phyloP scores from a whole-genome alignment of 2,797 vertebrate species.

The Monodelphis domestica region DNA sequence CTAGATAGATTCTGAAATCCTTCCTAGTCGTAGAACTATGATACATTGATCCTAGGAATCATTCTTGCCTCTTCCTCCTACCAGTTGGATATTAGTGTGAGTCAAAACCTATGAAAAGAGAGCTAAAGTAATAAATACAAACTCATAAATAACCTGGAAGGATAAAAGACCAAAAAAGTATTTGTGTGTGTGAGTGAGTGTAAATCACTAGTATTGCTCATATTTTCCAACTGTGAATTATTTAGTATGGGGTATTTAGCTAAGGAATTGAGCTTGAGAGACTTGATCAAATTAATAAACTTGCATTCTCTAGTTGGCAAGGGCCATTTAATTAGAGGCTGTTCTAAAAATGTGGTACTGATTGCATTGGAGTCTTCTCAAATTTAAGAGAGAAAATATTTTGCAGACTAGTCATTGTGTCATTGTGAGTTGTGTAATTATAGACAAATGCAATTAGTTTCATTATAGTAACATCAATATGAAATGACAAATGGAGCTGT shows the following conservation, averaged over 20 bases:
- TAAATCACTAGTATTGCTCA: background rate
- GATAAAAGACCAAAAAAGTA: background rate
- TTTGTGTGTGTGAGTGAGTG: background rate
- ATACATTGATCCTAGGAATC: background rate
- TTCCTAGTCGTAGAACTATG: background rate
- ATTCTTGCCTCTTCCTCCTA: background rate
- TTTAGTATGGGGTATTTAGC: slow-evolving; percentile 15
- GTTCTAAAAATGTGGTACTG: slow-evolving; percentile 50
- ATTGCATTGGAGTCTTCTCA: slow-evolving; percentile 53
- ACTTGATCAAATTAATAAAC: slow-evolving; percentile 41
- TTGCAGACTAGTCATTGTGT: slow-evolving; percentile 9
- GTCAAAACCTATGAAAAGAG: background rate
- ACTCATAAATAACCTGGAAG: background rate
- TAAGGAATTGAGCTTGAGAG: slow-evolving; percentile 53
- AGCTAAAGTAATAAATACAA: background rate
- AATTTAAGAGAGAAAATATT: slow-evolving; percentile 54
- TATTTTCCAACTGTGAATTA: background rate
- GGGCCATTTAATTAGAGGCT: slow-evolving; percentile 42
- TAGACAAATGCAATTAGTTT: slow-evolving; percentile 27
- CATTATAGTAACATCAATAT: background rate
- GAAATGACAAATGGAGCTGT: slow-evolving; percentile 28
- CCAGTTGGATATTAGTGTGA: background rate
- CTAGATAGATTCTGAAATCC: background rate
- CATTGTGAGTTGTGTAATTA: slow-evolving; percentile 19
- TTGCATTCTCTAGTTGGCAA: slow-evolving; percentile 38